A percentile compares a stretch with the other conserved stretches of the same genome.
phyloP scores from a whole-genome alignment of 2,888 invertebrate species.

The Aricia artaxerxes region DNA sequence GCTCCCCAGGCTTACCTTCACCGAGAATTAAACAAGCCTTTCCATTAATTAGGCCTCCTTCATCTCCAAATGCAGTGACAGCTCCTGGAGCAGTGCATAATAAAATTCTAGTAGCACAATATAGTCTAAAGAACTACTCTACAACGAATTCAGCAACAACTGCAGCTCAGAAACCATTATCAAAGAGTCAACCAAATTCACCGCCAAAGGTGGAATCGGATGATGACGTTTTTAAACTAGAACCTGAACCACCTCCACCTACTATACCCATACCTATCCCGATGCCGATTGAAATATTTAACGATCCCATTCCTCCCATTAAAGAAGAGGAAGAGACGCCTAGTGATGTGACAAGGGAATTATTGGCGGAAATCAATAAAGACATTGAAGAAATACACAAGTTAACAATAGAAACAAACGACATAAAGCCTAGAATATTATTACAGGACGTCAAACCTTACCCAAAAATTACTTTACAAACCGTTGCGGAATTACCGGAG shows the following conservation, averaged over 20 bases:
- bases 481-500: constrained; percentile 82
- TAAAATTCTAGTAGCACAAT: constrained; percentile 81
- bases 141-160: constrained; percentile 54
- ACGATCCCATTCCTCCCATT: constrained; percentile 71
- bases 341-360: constrained; percentile 63
- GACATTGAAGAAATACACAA: constrained; percentile 77
- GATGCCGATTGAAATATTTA: constrained; percentile 63
- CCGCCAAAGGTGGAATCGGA: constrained; percentile 73
- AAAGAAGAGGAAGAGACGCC: constrained; percentile 69
- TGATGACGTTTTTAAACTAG: constrained; percentile 57
- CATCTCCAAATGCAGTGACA: constrained; percentile 79
- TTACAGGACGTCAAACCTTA: constrained; percentile 75
- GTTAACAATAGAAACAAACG: constrained; percentile 71
- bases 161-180: constrained; percentile 62
- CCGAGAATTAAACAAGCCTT: constrained; percentile 84
- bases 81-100: constrained; percentile 71
- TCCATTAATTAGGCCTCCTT: constrained; percentile 81
- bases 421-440: constrained; percentile 64
- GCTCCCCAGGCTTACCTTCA: constrained; percentile 84
- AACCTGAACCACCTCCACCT: constrained; percentile 57
- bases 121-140: constrained; percentile 76
- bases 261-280: constrained; percentile 50
- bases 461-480: constrained; percentile 81
- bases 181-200: constrained; percentile 74
- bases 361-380: constrained; percentile 70